Base-by-base conservation (phyloP, 2,113 vertebrate genomes). In the Pachycephala philippinensis region DNA sequence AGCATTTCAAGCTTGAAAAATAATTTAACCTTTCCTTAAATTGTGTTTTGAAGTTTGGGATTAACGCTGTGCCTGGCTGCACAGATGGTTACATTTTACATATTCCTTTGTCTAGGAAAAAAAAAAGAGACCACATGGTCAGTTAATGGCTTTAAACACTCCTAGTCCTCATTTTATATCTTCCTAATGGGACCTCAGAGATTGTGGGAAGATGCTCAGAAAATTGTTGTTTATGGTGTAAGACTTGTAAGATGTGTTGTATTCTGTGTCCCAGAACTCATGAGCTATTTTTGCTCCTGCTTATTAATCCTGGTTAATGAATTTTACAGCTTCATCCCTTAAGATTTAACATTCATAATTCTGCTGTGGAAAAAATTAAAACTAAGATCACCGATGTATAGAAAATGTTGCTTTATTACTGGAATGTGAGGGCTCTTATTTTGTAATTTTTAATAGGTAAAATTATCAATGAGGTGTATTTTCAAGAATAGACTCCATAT, bases 11-110 rank as follows among this genome's bases (percentile, higher is more conserved):
- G 64, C 84, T 92, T 84, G 68, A 89, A 90, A 93, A 42, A 40
- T 90, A 78, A 75, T 92, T 87, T 83, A 93, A 93, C 64, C 74
- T 94, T 91, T 94, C 77, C 44, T 83, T 68, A 66, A 95, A 56
- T 49, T 40, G 54, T 81, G 40, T 72, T 91, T 82, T 85, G 86
- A 84, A 84, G 74, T 87, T 94, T 60, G 74, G 68, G 60, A 44
- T 91, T 93, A 89, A 66, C 47, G 45, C 54, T 56, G 5, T 88
- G 90, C 54, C 71, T 84, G 47, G 33, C 71, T 90, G 70, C 79
- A 68, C 79, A 95, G 81, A 91, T 90, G 76, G 84, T 60, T 96
- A 11, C 4, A 2, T 90, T 94, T 94, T 77, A 83, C n/a, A 20
- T 93, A 79, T 70, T 94, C 76, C 71, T 90, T 95, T 90, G 37